Conservation (phyloP, 1,140 invertebrate species). For the Drosophila insularis region DNA sequence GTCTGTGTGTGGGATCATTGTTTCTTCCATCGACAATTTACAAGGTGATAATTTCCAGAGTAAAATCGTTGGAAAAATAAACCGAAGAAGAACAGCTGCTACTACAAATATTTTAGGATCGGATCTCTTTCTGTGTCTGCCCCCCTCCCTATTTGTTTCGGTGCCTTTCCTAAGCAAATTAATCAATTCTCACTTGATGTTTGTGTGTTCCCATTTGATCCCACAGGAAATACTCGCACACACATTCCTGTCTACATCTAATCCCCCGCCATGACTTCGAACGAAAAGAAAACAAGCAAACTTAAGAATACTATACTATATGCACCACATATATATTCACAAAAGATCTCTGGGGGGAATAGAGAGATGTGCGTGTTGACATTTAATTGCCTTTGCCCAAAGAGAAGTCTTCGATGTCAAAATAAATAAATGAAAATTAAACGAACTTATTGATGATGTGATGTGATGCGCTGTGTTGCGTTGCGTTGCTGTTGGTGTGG, state of each 20-base stretch:
- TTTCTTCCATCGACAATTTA: constrained; percentile 50
- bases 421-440: constrained; percentile 79
- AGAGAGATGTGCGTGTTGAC: constrained; percentile 66
- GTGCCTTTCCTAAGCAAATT: constrained; percentile 59
- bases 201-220: constrained; percentile 64
- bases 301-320: background rate
- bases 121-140: constrained; percentile 41
- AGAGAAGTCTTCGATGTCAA: constrained; percentile 60
- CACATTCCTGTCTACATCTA: constrained; percentile 41
- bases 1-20: constrained; percentile 41
- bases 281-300: constrained; percentile 8
- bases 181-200: constrained; percentile 69
- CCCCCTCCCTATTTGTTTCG: constrained; percentile 54
- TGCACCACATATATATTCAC: constrained; percentile 1
- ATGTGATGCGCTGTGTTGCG: background rate
- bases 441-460: constrained; percentile 65
- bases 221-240: constrained; percentile 37
- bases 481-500: constrained; percentile 5
- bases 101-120: constrained; percentile 64
- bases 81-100: constrained; percentile 46
- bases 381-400: constrained; percentile 67
- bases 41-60: constrained; percentile 55
- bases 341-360: constrained; percentile 18
- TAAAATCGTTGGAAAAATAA: constrained; percentile 60
- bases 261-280: constrained; percentile 35